Conservation (phyloP, 2,797 vertebrate genomes). For the Spheniscus humboldti region DNA sequence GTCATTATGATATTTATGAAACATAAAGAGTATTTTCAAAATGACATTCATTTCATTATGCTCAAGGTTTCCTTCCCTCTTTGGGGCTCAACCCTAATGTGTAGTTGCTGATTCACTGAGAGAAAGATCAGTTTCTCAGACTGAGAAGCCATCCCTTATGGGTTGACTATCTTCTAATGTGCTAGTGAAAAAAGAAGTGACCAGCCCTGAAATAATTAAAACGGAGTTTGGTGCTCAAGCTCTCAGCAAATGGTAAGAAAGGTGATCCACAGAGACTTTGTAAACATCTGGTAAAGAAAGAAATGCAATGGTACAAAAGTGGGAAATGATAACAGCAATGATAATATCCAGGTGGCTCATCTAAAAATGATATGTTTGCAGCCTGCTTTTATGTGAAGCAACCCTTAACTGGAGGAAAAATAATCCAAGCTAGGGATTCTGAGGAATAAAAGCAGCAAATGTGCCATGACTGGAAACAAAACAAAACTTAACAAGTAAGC, state of each 20-base stretch:
- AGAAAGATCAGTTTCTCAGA: not conserved
- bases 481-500: not conserved
- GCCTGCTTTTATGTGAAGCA: conserved; percentile 7
- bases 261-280: not conserved
- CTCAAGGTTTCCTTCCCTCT: not conserved
- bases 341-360: conserved; percentile 51
- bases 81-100: not conserved
- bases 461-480: not conserved
- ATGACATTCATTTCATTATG: not conserved
- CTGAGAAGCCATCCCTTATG: not conserved
- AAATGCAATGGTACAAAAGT: not conserved
- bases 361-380: conserved; percentile 37
- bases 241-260: not conserved
- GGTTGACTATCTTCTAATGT: not conserved
- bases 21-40: not conserved
- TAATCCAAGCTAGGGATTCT: not conserved
- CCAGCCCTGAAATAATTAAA: not conserved
- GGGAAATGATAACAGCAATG: not conserved
- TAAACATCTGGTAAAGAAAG: conserved; percentile 5
- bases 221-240: not conserved
- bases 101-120: not conserved
- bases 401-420: conserved; percentile 12
- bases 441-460: conserved; percentile 18
- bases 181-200: not conserved
- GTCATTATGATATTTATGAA: not conserved